These are phyloP conservation scores for Lota lota DNA, from an alignment of 2,113 vertebrate species.

Conservation along the genomic window DNA sequence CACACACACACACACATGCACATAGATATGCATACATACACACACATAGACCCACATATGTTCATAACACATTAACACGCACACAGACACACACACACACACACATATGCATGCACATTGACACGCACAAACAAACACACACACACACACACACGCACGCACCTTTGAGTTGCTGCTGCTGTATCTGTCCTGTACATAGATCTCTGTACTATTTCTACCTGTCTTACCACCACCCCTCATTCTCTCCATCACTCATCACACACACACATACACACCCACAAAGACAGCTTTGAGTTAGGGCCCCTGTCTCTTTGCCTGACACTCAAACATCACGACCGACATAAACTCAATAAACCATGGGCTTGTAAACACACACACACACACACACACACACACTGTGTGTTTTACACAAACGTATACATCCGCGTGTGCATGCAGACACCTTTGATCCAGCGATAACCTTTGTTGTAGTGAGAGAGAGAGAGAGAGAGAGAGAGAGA, in stretches of 20 bases:
- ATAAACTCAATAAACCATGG: too few species aligned
- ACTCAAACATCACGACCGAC: not conserved
- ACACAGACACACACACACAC: too few species aligned
- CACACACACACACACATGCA: slow-evolving; percentile 7
- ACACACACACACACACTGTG: slow-evolving; percentile 27
- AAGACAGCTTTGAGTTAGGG: slow-evolving; percentile 57
- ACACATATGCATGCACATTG: too few species aligned
- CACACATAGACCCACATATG: not conserved
- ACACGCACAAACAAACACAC: slow-evolving; percentile 8
- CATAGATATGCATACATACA: slow-evolving; percentile 15
- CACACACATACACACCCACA: slow-evolving; percentile 24
- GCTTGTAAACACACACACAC: slow-evolving; percentile 38
- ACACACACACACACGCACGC: not conserved
- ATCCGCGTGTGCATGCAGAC: slow-evolving; percentile 3
- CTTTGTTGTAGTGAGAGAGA: not conserved
- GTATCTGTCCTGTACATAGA: slow-evolving; percentile 40
- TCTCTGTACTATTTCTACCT: slow-evolving; percentile 16
- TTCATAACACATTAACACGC: too few species aligned
- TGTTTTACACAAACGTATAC: slow-evolving; percentile 1
- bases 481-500: too few species aligned
- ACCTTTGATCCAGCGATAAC: slow-evolving; percentile 36
- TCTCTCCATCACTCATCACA: slow-evolving; percentile 7
- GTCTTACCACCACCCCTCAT: not conserved
- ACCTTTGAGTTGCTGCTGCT: slow-evolving; percentile 31
- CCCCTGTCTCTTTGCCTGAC: slow-evolving; percentile 35